Conservation (phyloP, 2,797 vertebrate genomes). For the Sebastes paucispinis region DNA sequence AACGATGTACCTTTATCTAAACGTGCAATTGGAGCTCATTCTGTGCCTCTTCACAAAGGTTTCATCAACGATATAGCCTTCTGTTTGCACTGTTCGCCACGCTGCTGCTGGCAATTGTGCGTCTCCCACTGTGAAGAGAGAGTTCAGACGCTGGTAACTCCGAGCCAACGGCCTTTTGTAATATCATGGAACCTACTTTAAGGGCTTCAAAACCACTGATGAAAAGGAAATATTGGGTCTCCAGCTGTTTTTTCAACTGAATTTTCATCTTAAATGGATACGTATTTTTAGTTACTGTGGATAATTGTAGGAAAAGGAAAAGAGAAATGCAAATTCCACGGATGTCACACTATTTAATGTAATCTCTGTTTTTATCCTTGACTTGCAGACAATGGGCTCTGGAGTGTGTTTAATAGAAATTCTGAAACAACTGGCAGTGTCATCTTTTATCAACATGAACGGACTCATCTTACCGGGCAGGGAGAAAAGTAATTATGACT, state of each 20-base stretch:
- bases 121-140: conserved; percentile 46
- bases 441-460: conserved; percentile 69
- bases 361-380: conserved; percentile 28
- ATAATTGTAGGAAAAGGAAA: neutral
- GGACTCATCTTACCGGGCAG: conserved; percentile 58
- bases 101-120: conserved; percentile 40
- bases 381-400: conserved; percentile 35
- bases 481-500: conserved; percentile 74
- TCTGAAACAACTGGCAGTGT: conserved; percentile 59
- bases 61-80: conserved; percentile 32
- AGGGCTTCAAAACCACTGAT: conserved; percentile 13
- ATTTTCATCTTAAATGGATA: neutral
- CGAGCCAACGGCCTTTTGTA: conserved; percentile 13
- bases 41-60: conserved; percentile 6
- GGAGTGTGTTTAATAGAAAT: conserved; percentile 58
- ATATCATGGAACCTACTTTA: conserved; percentile 9
- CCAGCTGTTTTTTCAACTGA: neutral
- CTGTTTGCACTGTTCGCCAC: conserved; percentile 40
- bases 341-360: conserved; percentile 11
- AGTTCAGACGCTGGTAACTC: conserved; percentile 49
- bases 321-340: conserved; percentile 5
- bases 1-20: conserved; percentile 2
- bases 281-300: neutral
- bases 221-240: neutral
- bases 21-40: conserved; percentile 12